Conservation (phyloP, 1,140 invertebrate genomes). For the Helicoverpa armigera region DNA sequence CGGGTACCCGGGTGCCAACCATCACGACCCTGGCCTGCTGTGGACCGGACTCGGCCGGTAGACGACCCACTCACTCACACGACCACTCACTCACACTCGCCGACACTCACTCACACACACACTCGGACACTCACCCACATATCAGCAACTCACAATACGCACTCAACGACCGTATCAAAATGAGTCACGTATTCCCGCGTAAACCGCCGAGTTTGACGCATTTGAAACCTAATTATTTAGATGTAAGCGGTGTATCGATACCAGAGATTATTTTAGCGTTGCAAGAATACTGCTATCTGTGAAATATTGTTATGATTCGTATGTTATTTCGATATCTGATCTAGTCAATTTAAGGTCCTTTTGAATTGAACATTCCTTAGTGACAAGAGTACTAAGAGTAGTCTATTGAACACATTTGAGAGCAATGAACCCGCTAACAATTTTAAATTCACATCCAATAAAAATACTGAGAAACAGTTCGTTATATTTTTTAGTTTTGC, state of each 20-base stretch:
- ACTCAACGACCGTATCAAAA: constrained; percentile 4
- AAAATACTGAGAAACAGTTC: too few relatives aligned
- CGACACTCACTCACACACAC: constrained; percentile 7
- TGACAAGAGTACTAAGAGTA: too few relatives aligned
- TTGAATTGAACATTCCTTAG: neutral
- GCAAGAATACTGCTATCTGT: constrained; percentile 58
- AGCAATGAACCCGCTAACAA: too few relatives aligned
- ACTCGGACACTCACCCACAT: neutral
- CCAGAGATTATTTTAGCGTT: constrained; percentile 54
- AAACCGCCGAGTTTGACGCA: constrained; percentile 4
- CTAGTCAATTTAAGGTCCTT: constrained; percentile 27
- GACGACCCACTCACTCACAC: constrained; percentile 50
- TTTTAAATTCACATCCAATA: too few relatives aligned
- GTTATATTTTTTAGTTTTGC: too few relatives aligned
- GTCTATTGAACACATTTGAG: too few relatives aligned
- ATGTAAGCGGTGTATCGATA: constrained; percentile 40
- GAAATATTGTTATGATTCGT: constrained; percentile 38
- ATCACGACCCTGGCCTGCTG: constrained; percentile 81
- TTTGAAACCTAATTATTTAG: constrained; percentile 41
- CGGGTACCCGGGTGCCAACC: constrained; percentile 76
- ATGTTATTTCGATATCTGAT: constrained; percentile 25
- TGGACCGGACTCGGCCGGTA: constrained; percentile 83
- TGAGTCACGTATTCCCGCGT: constrained; percentile 5
- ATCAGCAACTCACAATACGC: constrained; percentile 7
- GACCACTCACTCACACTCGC: constrained; percentile 31